phyloP scores from a whole-genome alignment of 1,140 invertebrate genomes.

The Anastrepha obliqua region DNA sequence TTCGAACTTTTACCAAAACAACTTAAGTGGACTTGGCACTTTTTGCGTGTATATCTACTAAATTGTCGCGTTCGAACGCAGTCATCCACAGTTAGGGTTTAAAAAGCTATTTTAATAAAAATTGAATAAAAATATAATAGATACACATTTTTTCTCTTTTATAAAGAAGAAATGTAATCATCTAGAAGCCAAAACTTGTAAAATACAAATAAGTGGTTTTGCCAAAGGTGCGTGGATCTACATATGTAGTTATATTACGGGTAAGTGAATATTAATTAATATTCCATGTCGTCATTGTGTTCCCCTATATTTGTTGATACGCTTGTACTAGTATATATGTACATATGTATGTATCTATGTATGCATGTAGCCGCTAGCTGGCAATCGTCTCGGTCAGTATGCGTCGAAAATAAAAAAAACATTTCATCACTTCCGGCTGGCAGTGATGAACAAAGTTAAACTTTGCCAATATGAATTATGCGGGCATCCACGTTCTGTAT shows the following conservation, averaged over 20 bases:
- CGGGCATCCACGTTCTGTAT: neutral
- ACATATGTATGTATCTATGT: neutral
- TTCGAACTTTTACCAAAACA: too few relatives aligned
- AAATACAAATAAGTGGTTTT: too few relatives aligned
- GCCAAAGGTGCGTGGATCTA: neutral
- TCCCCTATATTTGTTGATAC: conserved; percentile 12
- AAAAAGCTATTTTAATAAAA: too few relatives aligned
- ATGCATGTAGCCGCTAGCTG: neutral
- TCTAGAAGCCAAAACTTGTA: too few relatives aligned
- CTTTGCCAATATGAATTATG: conserved; percentile 16
- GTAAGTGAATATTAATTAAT: conserved; percentile 17
- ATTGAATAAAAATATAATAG: too few relatives aligned
- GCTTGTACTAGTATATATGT: neutral
- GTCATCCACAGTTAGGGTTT: too few relatives aligned
- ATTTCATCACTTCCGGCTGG: conserved; percentile 23
- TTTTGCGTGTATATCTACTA: too few relatives aligned
- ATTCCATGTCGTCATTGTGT: conserved; percentile 28
- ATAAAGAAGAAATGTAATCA: too few relatives aligned
- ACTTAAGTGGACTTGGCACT: too few relatives aligned
- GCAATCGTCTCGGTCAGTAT: neutral
- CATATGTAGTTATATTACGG: neutral
- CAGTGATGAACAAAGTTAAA: neutral
- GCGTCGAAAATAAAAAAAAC: neutral
- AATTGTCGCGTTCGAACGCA: too few relatives aligned
- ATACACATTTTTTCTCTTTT: too few relatives aligned